Percentiles rank a stretch among this genome's conserved stretches.
These are phyloP conservation scores for Callimorpha dominula DNA, from an alignment of 2,888 invertebrate genomes.

Conservation along the genomic window DNA sequence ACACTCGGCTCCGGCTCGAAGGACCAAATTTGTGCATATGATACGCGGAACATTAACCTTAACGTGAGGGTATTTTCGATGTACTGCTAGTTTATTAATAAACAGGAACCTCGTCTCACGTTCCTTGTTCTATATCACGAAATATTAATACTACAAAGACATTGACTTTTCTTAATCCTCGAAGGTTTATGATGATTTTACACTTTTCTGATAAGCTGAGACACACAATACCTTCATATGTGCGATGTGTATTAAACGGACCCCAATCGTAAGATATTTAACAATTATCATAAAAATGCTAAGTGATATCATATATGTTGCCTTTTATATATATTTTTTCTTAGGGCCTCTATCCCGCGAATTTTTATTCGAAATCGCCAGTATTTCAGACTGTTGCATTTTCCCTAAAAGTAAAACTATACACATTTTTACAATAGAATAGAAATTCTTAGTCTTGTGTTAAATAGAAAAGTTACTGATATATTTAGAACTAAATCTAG, in stretches of 20 bases:
- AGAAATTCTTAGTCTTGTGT: background rate
- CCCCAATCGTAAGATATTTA: background rate
- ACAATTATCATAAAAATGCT: background rate
- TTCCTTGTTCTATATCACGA: no score
- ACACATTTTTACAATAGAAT: background rate
- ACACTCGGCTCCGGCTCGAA: background rate
- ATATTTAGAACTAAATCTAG: background rate
- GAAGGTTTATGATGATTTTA: no score
- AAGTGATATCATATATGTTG: background rate
- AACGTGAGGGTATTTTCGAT: background rate
- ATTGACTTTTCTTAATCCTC: no score
- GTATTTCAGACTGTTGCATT: no score
- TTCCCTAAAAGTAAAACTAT: no score
- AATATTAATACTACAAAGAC: no score
- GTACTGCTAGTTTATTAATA: background rate
- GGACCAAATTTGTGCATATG: background rate
- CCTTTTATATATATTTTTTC: no score
- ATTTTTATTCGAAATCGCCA: background rate
- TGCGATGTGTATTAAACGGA: no score
- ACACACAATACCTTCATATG: no score
- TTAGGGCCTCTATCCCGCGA: no score
- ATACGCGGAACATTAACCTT: background rate
- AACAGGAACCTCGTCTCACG: no score
- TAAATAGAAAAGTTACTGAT: background rate
- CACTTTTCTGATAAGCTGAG: no score